Conservation (phyloP, 2,797 vertebrate genomes). For the Pelochelys cantorii region DNA sequence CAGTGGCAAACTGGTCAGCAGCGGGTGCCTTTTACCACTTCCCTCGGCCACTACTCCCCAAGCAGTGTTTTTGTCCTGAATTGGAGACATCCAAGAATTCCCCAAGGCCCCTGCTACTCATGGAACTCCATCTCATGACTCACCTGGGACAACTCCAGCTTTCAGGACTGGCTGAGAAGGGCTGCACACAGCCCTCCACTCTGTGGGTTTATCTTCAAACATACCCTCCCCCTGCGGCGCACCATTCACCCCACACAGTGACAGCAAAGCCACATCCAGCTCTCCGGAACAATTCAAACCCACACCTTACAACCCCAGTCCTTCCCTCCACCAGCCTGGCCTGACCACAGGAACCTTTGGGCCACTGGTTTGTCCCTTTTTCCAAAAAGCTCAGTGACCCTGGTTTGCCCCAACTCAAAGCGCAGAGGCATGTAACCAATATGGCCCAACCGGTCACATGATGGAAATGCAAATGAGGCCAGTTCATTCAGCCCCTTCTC, state of each 20-base stretch:
- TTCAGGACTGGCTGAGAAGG: neutral
- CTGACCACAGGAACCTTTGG: neutral
- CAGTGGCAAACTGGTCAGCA: neutral
- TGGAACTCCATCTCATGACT: neutral
- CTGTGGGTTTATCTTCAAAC: neutral
- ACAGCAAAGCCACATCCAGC: neutral
- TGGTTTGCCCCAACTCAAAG: neutral
- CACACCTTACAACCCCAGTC: rapidly evolving
- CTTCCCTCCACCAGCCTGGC: neutral
- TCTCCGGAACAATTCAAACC: neutral
- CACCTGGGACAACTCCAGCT: neutral
- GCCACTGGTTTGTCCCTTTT: neutral
- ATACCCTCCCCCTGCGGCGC: neutral
- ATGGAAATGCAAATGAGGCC: neutral
- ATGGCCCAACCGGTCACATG: neutral
- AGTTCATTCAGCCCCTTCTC: neutral
- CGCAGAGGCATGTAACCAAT: neutral
- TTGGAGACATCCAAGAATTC: neutral
- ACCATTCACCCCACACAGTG: neutral
- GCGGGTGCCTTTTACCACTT: neutral
- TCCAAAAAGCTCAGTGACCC: neutral
- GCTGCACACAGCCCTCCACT: neutral
- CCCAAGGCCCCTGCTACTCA: neutral
- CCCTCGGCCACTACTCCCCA: neutral
- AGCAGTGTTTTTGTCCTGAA: neutral